These are phyloP conservation scores for Enteromius radiatus DNA, from an alignment of 2,797 vertebrate species.

Conservation along the genomic window DNA sequence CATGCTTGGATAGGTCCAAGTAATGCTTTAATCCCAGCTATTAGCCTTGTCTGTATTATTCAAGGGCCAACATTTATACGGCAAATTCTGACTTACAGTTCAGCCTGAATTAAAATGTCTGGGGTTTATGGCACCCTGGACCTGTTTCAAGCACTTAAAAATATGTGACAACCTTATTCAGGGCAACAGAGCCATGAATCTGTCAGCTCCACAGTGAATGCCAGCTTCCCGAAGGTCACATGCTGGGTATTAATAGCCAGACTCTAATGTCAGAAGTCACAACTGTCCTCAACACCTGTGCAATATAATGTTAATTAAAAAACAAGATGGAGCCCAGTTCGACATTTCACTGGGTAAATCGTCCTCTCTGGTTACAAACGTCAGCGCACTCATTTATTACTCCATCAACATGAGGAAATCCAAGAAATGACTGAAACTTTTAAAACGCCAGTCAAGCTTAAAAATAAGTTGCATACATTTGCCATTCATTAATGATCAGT, in stretches of 20 bases:
- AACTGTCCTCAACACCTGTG: conserved; percentile 62
- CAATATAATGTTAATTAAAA: conserved; percentile 65
- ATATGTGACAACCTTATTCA: conserved; percentile 70
- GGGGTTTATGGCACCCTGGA: conserved; percentile 70
- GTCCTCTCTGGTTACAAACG: conserved; percentile 47
- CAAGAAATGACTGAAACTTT: conserved; percentile 41
- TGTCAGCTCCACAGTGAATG: conserved; percentile 64
- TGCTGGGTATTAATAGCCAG: conserved; percentile 67
- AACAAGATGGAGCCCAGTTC: conserved; percentile 55
- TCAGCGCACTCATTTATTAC: conserved; percentile 42
- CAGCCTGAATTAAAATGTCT: conserved; percentile 67
- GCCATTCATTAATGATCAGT: conserved; percentile 17
- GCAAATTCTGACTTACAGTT: conserved; percentile 70
- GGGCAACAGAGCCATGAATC: conserved; percentile 67
- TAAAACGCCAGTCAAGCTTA: conserved; percentile 14
- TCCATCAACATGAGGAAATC: conserved; percentile 30
- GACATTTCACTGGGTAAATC: conserved; percentile 51
- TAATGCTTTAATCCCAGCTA: conserved; percentile 65
- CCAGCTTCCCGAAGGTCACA: conserved; percentile 64
- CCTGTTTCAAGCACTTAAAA: conserved; percentile 67
- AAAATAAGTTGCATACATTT: conserved; percentile 36
- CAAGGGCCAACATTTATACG: conserved; percentile 70
- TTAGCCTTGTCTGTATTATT: conserved; percentile 65
- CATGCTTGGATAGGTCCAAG: conserved; percentile 53
- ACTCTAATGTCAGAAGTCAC: conserved; percentile 66